Percentiles rank a stretch among this genome's conserved stretches.
Conservation (phyloP, 2,888 invertebrate species). For the Catocala nupta region DNA sequence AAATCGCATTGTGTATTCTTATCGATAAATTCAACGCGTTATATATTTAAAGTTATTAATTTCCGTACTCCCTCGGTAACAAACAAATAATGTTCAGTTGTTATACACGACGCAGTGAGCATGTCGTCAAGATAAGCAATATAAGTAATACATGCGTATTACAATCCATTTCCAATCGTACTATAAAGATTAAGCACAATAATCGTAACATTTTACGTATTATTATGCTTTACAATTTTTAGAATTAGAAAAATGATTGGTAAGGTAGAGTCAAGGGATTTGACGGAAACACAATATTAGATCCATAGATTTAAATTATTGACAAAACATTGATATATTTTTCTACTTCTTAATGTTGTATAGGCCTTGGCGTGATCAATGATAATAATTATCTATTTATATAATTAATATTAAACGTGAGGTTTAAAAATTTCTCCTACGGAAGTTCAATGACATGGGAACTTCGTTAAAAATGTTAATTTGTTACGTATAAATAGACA, state of each 20-base stretch:
- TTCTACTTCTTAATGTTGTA: conserved; percentile 25
- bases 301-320: conserved; percentile 23
- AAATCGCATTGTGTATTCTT: not conserved
- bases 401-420: conserved; percentile 23
- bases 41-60: conserved; percentile 1
- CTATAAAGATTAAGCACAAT: not conserved
- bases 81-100: not conserved
- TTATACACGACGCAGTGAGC: not conserved
- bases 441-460: conserved; percentile 50
- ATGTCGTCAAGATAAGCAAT: conserved; percentile 12
- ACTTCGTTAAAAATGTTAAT: conserved; percentile 34
- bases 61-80: not conserved
- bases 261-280: conserved; percentile 11
- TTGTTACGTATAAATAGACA: conserved; percentile 46
- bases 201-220: conserved; percentile 1
- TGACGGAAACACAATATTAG: conserved; percentile 29
- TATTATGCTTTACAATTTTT: conserved; percentile 7
- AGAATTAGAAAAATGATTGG: conserved; percentile 13
- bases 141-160: not conserved
- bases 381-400: conserved; percentile 16
- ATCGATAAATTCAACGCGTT: conserved; percentile 2
- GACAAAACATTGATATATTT: conserved; percentile 19
- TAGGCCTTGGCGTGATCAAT: conserved; percentile 39
- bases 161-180: not conserved
- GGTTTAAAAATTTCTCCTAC: conserved; percentile 12